phyloP scores from a whole-genome alignment of 2,113 vertebrate genomes.

The Podarcis raffonei region DNA sequence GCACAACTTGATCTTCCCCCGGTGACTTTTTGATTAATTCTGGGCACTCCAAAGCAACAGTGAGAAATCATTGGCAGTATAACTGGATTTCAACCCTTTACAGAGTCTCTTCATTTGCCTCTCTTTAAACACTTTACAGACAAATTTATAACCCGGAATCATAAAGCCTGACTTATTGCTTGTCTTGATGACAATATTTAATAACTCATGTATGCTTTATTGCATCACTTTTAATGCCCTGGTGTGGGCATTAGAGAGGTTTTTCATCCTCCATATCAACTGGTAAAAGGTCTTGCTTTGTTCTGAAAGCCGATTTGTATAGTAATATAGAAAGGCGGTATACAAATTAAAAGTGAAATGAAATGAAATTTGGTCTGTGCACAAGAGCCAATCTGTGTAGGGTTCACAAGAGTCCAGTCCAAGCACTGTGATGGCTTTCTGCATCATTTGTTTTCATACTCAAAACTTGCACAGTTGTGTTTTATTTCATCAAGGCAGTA shows the following conservation, averaged over 20 bases:
- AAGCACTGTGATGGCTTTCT: neutral
- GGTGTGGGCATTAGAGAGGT: constrained; percentile 68
- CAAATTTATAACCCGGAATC: constrained; percentile 74
- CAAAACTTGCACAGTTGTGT: neutral
- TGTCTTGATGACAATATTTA: constrained; percentile 75
- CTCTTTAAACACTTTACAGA: constrained; percentile 68
- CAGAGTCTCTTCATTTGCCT: constrained; percentile 63
- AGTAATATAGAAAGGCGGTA: no score
- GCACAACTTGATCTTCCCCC: neutral
- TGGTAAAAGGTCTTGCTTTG: constrained; percentile 46
- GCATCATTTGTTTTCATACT: neutral
- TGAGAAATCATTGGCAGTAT: constrained; percentile 48
- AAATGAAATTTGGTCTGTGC: neutral
- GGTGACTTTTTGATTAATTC: constrained; percentile 33
- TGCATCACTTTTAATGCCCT: constrained; percentile 65
- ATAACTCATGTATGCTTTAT: constrained; percentile 72
- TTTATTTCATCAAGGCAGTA: neutral
- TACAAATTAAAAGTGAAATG: no score
- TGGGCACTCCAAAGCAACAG: constrained; percentile 47
- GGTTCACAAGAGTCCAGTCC: neutral
- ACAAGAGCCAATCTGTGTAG: neutral
- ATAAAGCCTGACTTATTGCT: constrained; percentile 78
- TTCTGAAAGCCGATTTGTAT: neutral
- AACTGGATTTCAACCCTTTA: constrained; percentile 59
- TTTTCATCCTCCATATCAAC: constrained; percentile 57